Evolutionary conservation across 2,113 vertebrate species (phyloP), one percentile per base, ranked within the genome.

Genomic region (Grallaria varia): DNA sequence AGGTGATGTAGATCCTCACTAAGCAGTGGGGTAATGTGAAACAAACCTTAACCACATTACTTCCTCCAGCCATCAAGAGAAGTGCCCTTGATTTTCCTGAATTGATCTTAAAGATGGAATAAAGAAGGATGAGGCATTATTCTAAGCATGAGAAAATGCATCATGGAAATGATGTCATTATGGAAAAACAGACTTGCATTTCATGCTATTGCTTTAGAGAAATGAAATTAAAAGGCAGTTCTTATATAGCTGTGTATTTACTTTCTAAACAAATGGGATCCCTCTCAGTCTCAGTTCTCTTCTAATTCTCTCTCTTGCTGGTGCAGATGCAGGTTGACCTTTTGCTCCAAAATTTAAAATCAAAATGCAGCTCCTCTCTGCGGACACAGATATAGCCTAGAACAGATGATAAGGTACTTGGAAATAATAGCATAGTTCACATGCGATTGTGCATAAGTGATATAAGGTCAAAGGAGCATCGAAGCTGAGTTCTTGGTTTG

Each of bases 261-360:
- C 77, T 94, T 95, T 84, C 62, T 56, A 62, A 89, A 92, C 60
- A 92, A 90, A 93, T 45, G 2, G 8, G 50, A 86, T 77, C 27
- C 69, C n/a, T 33, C 83, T 90, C 78, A 44, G 7, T 67, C 72
- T 82, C 56, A 39, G 47, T 33, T 53, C 31, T 85, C 59, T 75
- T 94, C 69, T 84, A 74, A 58, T 91, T 93, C 42, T 79, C 8
- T 69, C 50, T 90, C 71, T 81, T 86, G 49, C 47, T 89, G 60
- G 59, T 88, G 47, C 64, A 62, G 22, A 66, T 87, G 37, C 73
- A 76, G 22, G 27, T 74, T 97, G 93, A 93, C 93, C 90, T 97
- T 96, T 88, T 84, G 53, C 86, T 74, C 58, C 49, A 81, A 92
- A 94, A 60, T 87, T 93, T 80, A 89, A 86, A 95, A 89, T 81